Percentiles rank a stretch among this genome's conserved stretches.
Evolutionary conservation across 2,888 invertebrate genomes (phyloP).

Genomic region (Xiphydria camelus): DNA sequence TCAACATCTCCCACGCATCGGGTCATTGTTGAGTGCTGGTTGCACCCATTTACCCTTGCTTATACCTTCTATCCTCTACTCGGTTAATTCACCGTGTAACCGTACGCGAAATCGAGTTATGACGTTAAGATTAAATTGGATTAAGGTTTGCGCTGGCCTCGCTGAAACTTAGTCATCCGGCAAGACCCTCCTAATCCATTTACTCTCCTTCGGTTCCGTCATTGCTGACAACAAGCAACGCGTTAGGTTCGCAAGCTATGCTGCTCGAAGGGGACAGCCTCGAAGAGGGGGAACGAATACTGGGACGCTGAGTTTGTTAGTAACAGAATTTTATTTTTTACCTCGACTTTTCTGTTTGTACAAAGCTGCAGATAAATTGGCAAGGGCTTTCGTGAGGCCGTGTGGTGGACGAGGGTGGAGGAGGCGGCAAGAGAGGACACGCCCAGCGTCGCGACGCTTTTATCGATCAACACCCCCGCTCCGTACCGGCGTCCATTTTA

Average conservation of each 20-base stretch:
- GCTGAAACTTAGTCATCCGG: constrained; percentile 52
- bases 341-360: not conserved
- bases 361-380: not conserved
- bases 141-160: constrained; percentile 42
- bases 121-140: constrained; percentile 54
- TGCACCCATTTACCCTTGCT: not conserved
- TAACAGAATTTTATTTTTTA: not conserved
- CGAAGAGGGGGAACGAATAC: too few relatives aligned
- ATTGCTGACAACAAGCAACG: too few relatives aligned
- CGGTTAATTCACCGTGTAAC: constrained; percentile 52
- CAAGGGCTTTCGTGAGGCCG: not conserved
- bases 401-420: constrained; percentile 5
- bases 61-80: constrained; percentile 4
- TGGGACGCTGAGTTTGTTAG: constrained; percentile 1
- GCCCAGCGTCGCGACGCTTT: constrained; percentile 54
- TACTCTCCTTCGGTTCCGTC: constrained; percentile 38
- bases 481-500: constrained; percentile 44
- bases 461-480: constrained; percentile 44
- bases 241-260: too few relatives aligned
- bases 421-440: constrained; percentile 43
- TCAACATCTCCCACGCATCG: too few relatives aligned
- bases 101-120: constrained; percentile 45
- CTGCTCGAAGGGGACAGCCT: too few relatives aligned
- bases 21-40: too few relatives aligned
- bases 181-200: constrained; percentile 52